Evolutionary conservation across 2,797 vertebrate species (phyloP), one percentile per base, ranked within the genome.

Genomic region (Microctenopoma lineatum): DNA sequence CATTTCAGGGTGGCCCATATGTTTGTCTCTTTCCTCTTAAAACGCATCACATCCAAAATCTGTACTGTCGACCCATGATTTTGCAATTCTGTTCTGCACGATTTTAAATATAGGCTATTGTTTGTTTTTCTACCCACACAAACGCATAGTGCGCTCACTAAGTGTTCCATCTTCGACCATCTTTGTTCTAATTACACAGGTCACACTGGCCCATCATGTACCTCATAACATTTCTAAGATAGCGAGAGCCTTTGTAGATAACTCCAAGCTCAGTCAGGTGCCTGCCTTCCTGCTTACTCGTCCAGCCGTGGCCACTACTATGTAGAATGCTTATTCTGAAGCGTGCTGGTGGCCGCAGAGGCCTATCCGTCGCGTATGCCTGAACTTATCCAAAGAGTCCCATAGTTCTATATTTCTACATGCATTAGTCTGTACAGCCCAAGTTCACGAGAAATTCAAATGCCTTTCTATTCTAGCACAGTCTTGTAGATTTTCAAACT

Each of bases 301-400:
- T 12, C 7, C 18, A 45, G 84, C 73, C 81, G 79, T 73, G 87
- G 81, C 87, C 81, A 55, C 81, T 68, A 73, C 63, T 65, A 65
- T 73, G 56, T 76, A 27, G 46, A 68, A 58, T 55, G 62, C 75
- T 74, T 71, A 52, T 60, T 68, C 63, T 82, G 51, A 77, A 64
- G 69, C 59, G 59, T 60, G 67, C 76, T 13, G 34, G 60, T 57
- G 63, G 53, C 75, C 41, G 72, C 67, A 70, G 50, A 58, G 77
- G 72, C 41, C 47, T 66, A 67, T 78, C 66, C 21, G 70, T 78
- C 50, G 25, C 77, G 66, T 83, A 53, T 62, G 76, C 82, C 73
- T 75, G 72, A 89, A 80, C 79, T 83, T 84, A 86, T 84, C 90
- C 90, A 92, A 91, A 92, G 91, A 92, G 84, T 41, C 39, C 39